phyloP scores from a whole-genome alignment of 2,888 invertebrate species.

The Cephus runcator region DNA sequence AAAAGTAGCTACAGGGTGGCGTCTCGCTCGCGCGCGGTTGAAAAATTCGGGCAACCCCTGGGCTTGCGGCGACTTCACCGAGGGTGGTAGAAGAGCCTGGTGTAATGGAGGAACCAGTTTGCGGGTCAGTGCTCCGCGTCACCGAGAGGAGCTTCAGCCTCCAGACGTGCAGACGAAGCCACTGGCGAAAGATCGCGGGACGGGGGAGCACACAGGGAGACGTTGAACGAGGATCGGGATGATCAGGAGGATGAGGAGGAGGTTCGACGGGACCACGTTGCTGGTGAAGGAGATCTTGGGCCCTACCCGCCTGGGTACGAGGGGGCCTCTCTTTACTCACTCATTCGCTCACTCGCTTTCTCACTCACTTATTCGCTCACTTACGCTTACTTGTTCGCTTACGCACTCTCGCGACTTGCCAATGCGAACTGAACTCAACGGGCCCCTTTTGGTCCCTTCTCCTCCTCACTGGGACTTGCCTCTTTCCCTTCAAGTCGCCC shows the following conservation, averaged over 20 bases:
- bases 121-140: conserved; percentile 59
- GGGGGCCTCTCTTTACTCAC: background rate
- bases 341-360: background rate
- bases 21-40: background rate
- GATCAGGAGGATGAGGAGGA: background rate
- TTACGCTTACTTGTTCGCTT: conserved; percentile 4
- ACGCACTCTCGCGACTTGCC: conserved; percentile 1
- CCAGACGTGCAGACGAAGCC: conserved; percentile 38
- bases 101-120: conserved; percentile 60
- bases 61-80: conserved; percentile 5
- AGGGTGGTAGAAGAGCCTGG: conserved; percentile 41
- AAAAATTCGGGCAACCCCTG: conserved; percentile 4
- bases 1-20: background rate
- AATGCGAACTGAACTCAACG: background rate
- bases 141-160: conserved; percentile 45
- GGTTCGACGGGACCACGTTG: conserved; percentile 1
- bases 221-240: conserved; percentile 17
- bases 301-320: background rate
- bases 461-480: conserved; percentile 9
- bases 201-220: conserved; percentile 14
- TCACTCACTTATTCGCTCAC: background rate
- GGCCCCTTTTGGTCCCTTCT: conserved; percentile 11
- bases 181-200: conserved; percentile 41
- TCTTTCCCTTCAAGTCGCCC: conserved; percentile 6
- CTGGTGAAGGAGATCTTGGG: conserved; percentile 10